Conservation (phyloP, 2,797 vertebrate species). For the Zenarchopterus dispar region DNA sequence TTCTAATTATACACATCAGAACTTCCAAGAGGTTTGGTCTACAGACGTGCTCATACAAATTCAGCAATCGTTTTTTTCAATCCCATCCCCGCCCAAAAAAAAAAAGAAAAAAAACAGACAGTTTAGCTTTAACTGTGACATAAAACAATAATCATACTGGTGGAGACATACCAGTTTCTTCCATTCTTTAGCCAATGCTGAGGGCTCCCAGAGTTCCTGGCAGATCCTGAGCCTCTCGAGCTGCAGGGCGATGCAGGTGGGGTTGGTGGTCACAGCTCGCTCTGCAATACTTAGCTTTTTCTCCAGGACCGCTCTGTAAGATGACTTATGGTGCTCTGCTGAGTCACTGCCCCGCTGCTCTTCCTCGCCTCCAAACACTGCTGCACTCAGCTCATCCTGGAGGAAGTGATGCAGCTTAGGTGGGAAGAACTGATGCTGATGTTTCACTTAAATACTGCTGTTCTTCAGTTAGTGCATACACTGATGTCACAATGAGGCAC, state of each 20-base stretch:
- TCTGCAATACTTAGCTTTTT: constrained; percentile 95
- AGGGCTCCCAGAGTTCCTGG: constrained; percentile 91
- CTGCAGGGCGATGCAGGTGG: constrained; percentile 87
- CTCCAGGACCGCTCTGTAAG: constrained; percentile 87
- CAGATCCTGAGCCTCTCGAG: constrained; percentile 89
- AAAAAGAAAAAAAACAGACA: no score
- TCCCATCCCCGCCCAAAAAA: no score
- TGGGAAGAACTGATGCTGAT: no score
- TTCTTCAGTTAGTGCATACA: not conserved
- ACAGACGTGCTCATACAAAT: no score
- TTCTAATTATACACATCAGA: not conserved
- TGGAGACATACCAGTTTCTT: constrained; percentile 84
- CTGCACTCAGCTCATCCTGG: constrained; percentile 86
- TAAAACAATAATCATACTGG: not conserved
- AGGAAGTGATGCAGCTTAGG: not conserved
- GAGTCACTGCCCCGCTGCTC: constrained; percentile 69
- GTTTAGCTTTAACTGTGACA: no score
- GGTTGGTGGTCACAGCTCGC: constrained; percentile 90
- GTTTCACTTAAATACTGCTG: no score
- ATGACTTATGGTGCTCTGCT: constrained; percentile 79
- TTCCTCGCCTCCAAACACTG: constrained; percentile 71
- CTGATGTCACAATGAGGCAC: not conserved
- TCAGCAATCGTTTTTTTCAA: no score
- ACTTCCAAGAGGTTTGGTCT: not conserved
- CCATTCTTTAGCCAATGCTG: constrained; percentile 91